Conservation (phyloP, 2,113 vertebrate genomes). For the Alethe diademata region DNA sequence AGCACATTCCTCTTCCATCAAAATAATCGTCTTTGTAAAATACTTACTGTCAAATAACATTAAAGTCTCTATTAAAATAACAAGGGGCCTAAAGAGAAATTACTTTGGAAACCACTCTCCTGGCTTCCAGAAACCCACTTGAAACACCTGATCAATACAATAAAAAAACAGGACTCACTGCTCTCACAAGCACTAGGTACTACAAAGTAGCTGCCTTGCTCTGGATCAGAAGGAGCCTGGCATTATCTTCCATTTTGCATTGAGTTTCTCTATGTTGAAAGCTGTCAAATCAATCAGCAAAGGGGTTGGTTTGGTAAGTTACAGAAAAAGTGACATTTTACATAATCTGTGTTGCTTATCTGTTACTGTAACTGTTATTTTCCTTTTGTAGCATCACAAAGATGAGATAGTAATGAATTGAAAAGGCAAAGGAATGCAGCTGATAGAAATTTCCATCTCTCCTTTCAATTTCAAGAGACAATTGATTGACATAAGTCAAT, state of each 20-base stretch:
- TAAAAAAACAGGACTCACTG: background rate
- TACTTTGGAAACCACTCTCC: background rate
- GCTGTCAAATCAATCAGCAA: constrained; percentile 26
- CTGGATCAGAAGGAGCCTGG: background rate
- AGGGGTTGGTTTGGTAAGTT: background rate
- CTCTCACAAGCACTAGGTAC: background rate
- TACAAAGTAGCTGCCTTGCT: background rate
- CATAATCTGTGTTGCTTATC: constrained; percentile 44
- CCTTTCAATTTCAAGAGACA: constrained; percentile 5
- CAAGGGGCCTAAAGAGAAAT: background rate
- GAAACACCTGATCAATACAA: background rate
- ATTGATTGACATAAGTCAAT: background rate
- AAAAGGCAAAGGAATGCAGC: background rate
- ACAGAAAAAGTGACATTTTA: constrained; percentile 51
- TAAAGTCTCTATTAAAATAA: background rate
- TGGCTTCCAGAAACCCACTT: background rate
- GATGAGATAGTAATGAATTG: background rate
- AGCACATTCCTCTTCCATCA: background rate
- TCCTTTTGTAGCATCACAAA: constrained; percentile 13
- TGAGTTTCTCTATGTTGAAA: background rate
- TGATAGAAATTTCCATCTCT: constrained; percentile 1
- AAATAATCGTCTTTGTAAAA: background rate
- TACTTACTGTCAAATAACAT: background rate
- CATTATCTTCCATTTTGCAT: background rate
- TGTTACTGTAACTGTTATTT: constrained; percentile 30